Percentiles rank a stretch among this genome's conserved stretches.
phyloP scores from a whole-genome alignment of 1,140 invertebrate genomes.

The Caenorhabditis inopinata region DNA sequence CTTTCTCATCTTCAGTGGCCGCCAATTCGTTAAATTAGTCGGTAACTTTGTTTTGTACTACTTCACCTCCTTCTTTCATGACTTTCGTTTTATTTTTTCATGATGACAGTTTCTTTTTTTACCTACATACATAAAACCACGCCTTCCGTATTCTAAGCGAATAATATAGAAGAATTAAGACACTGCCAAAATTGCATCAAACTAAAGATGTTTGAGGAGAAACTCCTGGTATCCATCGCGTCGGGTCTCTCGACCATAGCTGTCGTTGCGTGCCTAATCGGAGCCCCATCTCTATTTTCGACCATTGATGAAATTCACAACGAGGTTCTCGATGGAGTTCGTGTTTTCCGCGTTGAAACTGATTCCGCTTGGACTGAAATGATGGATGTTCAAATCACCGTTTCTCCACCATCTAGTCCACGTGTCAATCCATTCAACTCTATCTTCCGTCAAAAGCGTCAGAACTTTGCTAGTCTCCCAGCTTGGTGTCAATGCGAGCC shows the following conservation, averaged over 20 bases:
- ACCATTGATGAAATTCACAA: conserved; percentile 11
- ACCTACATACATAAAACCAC: neutral
- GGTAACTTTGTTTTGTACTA: neutral
- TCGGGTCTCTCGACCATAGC: conserved; percentile 50
- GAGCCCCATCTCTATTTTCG: conserved; percentile 37
- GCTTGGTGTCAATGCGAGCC: conserved; percentile 48
- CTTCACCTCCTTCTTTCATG: conserved; percentile 9
- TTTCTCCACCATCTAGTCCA: conserved; percentile 40
- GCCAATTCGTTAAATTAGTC: neutral
- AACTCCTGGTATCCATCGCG: conserved; percentile 47
- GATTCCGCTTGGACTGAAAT: conserved; percentile 44
- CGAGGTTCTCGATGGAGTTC: conserved; percentile 29
- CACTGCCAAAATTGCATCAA: neutral
- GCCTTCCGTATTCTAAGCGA: neutral
- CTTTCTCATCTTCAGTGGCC: too few relatives aligned
- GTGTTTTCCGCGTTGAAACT: conserved; percentile 41
- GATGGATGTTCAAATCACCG: conserved; percentile 43
- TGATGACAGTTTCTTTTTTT: conserved; percentile 13
- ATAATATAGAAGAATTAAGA: conserved; percentile 23
- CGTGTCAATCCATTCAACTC: conserved; percentile 44
- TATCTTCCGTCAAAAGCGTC: conserved; percentile 47
- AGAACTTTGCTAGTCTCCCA: conserved; percentile 42
- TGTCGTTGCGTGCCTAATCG: conserved; percentile 47
- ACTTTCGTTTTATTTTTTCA: neutral
- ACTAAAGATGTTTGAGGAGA: conserved; percentile 48